Evolutionary conservation across 1,140 invertebrate genomes (phyloP), one percentile per base, ranked within the genome.

Genomic region (Tribolium madens): DNA sequence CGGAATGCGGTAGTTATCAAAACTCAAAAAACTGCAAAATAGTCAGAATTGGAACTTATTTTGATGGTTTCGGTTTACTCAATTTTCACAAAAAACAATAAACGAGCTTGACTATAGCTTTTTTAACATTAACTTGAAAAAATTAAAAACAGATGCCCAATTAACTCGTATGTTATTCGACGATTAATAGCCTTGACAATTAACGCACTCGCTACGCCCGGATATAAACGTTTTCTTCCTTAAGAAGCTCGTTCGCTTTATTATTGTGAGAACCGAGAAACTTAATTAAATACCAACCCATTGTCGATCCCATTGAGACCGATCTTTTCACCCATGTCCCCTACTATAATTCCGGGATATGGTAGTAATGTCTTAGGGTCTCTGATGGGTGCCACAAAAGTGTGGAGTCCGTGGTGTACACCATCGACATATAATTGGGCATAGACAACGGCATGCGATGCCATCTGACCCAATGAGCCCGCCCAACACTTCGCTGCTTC

Each of bases 401-500:
- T 89, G 86, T 97, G 95, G 0, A 97, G 86, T 1, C 97, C 97
- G 84, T 97, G 95, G 83, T 92, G 92, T 2, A 87, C 83, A 0
- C 91, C 91, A 86, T 97, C 94, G 0, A 89, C 90, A 47, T 89
- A 88, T 26, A 98, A 87, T 86, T 97, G 95, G 2, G 97, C 97
- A 87, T 95, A 98, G 9, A 97, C 90, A 26, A 97, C 84, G 0
- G 93, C 94, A 85, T 97, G 94, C 0, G 95, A 97, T 50, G 95
- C 93, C 42, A 90, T 92, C 89, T 97, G 92, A 4, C 95, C 94
- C 86, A 97, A 88, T 87, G 93, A 93, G 78, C 96, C 96, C 81
- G 93, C 90, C 97, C 97, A 99, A 87, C 95, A 97, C 89, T 99
- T 99, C 36, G 95, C 94, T 12, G 96, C 95, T 87, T 98, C 93